Base-by-base conservation (phyloP, 1,140 invertebrate genomes). In the Coenobita brevimanus region DNA sequence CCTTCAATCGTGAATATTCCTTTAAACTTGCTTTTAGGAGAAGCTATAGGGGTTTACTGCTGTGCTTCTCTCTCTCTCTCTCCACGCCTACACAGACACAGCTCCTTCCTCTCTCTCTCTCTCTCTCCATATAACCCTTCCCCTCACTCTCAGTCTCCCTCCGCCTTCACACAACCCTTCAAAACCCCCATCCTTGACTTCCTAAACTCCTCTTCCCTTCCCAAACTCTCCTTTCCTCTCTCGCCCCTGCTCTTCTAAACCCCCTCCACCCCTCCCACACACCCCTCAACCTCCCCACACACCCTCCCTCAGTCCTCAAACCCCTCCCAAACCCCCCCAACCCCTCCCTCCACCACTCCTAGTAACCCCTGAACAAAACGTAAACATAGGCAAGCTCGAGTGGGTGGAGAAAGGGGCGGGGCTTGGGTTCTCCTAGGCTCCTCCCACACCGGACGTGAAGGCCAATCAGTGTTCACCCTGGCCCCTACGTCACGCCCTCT, bases 371-470 rank as follows among this genome's bases (percentile, higher is more conserved):
- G 21, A 43, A n/a, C 46, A 13, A 8, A 38, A 6, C 10, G 4
- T 10, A 30, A 30, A 46, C 10, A 27, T 13, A 64, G 67, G n/a
- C 41, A 73, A 41, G 41, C 15, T 30, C 15, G 81, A 83, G 69
- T 71, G 64, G 81, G 81, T 30, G 81, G 81, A 36, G 81, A 27
- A 30, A 54, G n/a, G 69, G 83, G 83, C 43, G 83, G 83, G 76
- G 83, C 46, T 33, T 54, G n/a, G 24, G 30, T 86, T 78, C 33
- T 50, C 43, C 33, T 30, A 33, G n/a, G 73, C 83, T 78, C 83
- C 83, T 76, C 83, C 83, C 57, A 78, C 73, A 78, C 83, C 83
- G 83, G 83, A 86, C 83, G 75, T 50, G 6, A 8, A 24, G 57
- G 54, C 83, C 83, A 79, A 86, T 86, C 83, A 79, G 73, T 41